Conservation (phyloP, 1,140 invertebrate species). For the Drosophila ercepeae region DNA sequence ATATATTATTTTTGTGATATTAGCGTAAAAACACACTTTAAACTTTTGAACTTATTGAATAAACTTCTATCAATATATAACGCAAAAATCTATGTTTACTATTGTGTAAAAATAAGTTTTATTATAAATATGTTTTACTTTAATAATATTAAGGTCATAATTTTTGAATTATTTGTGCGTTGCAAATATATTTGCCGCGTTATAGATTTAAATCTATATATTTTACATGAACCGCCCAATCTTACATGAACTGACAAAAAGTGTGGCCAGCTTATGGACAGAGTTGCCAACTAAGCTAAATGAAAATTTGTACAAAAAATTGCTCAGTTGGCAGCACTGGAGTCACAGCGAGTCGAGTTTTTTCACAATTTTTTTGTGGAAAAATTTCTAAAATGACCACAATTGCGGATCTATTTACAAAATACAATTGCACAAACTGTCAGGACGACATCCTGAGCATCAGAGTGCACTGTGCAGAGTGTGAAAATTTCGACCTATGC, state of each 20-base stretch:
- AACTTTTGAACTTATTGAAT: conserved; percentile 79
- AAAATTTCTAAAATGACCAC: conserved; percentile 66
- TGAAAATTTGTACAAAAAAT: too few relatives aligned
- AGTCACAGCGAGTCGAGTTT: conserved; percentile 50
- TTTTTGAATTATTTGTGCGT: too few relatives aligned
- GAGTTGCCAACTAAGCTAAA: too few relatives aligned
- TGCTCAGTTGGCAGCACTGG: neutral
- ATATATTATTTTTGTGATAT: conserved; percentile 83
- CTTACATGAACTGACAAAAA: too few relatives aligned
- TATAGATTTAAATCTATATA: too few relatives aligned
- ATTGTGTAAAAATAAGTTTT: too few relatives aligned
- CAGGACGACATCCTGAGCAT: conserved; percentile 94
- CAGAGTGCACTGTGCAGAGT: conserved; percentile 94
- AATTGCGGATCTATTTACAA: conserved; percentile 87
- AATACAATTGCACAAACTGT: conserved; percentile 95
- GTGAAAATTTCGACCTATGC: conserved; percentile 94
- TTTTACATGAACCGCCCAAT: too few relatives aligned
- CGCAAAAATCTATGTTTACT: neutral
- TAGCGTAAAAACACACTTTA: conserved; percentile 75
- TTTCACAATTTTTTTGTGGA: conserved; percentile 42
- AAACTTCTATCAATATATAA: conserved; percentile 65
- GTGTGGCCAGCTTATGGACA: too few relatives aligned
- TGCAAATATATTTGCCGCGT: too few relatives aligned
- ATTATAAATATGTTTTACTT: too few relatives aligned
- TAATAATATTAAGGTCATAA: too few relatives aligned